Evolutionary conservation across 2,888 invertebrate species (phyloP), one percentile per base, ranked within the genome.

Genomic region (Brenthis daphne): DNA sequence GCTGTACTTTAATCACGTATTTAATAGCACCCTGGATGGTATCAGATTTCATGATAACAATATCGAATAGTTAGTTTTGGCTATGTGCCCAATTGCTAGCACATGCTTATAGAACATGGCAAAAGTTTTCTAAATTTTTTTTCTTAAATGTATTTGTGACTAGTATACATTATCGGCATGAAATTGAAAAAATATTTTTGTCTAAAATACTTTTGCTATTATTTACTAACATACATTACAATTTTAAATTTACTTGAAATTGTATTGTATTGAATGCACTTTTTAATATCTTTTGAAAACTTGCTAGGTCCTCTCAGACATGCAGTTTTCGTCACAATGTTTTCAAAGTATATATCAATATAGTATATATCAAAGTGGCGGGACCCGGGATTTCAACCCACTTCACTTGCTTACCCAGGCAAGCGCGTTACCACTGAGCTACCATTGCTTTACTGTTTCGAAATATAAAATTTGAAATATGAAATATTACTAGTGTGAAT

Each of bases 61-160:
- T 76, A 75, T 76, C 78, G 71, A 77, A 73, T 77, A 80, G 79
- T 85, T 80, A 78, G 82, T 86, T 79, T 85, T 88, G 89, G 86
- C 89, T 85, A 79, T 77, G 77, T 79, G 85, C 87, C 86, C 84
- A 85, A 85, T 85, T 80, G 83, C 79, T 77, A 80, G 82, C 88
- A 87, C 87, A 84, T 88, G 85, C 82, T 81, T 82, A 81, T 82
- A 77, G 77, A 84, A 84, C 80, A 16, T 11, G 61, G 14, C n/a
- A 37, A 65, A 65, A 64, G 50, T 56, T 68, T 55, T 60, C 47
- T 16, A 12, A 29, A 14, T 14, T 29, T n/a, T 48, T 29, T 60
- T 48, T 47, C 24, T 24, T 2, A 33, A 33, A 29, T 5, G 14
- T 55, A 14, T 33, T 43, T 11, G 37, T 43, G 8, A 43, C 37